Evolutionary conservation across 2,113 vertebrate species (phyloP).

Genomic region (Orycteropus afer): DNA sequence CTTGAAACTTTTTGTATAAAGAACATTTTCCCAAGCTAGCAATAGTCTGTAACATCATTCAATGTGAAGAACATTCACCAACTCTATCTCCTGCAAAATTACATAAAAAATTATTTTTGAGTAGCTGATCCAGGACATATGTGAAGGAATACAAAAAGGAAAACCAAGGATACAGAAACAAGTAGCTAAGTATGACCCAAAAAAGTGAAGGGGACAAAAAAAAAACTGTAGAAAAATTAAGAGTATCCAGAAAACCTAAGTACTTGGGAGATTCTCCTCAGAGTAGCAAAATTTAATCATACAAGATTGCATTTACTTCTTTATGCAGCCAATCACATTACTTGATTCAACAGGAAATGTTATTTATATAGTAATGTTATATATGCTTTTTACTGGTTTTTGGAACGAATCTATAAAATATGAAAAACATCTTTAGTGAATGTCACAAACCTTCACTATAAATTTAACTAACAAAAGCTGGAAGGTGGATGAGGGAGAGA

Average conservation of each 20-base stretch:
- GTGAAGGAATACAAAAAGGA: neutral
- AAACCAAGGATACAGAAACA: neutral
- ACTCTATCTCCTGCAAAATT: neutral
- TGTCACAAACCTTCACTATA: neutral
- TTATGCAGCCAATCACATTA: neutral
- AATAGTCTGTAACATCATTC: constrained; percentile 37
- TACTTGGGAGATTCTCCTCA: neutral
- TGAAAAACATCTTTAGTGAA: neutral
- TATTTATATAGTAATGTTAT: neutral
- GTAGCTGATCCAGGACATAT: neutral
- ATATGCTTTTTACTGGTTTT: neutral
- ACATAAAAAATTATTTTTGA: constrained; percentile 7
- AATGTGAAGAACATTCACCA: constrained; percentile 31
- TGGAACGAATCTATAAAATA: neutral
- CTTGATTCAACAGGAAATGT: constrained; percentile 42
- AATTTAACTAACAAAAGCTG: neutral
- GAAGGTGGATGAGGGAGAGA: neutral
- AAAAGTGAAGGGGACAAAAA: neutral
- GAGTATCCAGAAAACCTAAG: neutral
- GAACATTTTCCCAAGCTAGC: neutral
- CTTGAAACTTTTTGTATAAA: constrained; percentile 13
- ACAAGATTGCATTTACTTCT: neutral
- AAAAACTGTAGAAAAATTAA: neutral
- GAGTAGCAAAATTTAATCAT: neutral
- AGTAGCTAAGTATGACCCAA: neutral